Evolutionary conservation across 2,888 invertebrate genomes (phyloP).

Genomic region (Xestoiulus laeticollis): DNA sequence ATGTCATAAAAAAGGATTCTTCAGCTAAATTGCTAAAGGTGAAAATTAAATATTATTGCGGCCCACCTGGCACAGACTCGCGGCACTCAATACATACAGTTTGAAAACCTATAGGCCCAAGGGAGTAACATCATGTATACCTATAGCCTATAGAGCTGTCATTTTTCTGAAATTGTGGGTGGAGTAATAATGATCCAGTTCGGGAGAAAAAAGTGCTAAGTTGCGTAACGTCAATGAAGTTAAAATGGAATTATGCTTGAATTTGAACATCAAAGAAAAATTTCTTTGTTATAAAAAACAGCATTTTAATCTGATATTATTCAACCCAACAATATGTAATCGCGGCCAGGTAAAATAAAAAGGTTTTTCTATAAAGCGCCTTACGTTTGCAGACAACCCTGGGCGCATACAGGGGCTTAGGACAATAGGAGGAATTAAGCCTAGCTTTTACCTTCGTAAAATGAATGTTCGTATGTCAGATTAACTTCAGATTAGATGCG

Average conservation of each 20-base stretch:
- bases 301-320: background rate
- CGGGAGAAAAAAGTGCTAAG: background rate
- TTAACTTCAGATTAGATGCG: background rate
- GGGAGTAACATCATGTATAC: too few relatives aligned
- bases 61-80: too few relatives aligned
- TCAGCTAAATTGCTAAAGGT: too few relatives aligned
- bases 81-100: too few relatives aligned
- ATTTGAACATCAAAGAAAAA: too few relatives aligned
- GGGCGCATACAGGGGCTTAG: background rate
- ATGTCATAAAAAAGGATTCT: too few relatives aligned
- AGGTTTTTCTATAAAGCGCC: background rate
- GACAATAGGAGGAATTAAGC: constrained; percentile 12
- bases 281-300: background rate
- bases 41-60: too few relatives aligned
- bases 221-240: background rate
- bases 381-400: constrained; percentile 1
- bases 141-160: too few relatives aligned
- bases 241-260: too few relatives aligned
- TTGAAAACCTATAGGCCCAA: too few relatives aligned
- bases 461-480: background rate
- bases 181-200: background rate
- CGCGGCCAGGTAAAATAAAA: background rate
- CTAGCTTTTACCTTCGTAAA: background rate
- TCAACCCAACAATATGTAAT: background rate
- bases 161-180: background rate